Evolutionary conservation across 2,888 invertebrate genomes (phyloP).

Genomic region (Tiliacea aurago): DNA sequence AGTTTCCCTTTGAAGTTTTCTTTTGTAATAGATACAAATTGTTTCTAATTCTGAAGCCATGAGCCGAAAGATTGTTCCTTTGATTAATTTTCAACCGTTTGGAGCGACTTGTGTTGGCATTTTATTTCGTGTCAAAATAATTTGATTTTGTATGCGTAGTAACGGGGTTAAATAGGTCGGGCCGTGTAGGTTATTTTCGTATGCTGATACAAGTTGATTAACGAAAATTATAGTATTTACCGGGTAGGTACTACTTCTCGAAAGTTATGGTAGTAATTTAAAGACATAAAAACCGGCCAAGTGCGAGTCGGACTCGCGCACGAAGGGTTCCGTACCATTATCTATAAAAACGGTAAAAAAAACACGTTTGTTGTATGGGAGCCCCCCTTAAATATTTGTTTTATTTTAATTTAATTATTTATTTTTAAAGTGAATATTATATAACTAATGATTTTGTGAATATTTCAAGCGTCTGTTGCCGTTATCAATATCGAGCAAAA

Average conservation of each 20-base stretch:
- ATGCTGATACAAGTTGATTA: background rate
- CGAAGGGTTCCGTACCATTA: too few relatives aligned
- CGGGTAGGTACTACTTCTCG: background rate
- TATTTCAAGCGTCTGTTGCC: too few relatives aligned
- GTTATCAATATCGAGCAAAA: too few relatives aligned
- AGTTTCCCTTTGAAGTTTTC: conserved; percentile 72
- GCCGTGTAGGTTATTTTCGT: background rate
- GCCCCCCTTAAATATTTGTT: too few relatives aligned
- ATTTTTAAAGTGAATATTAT: too few relatives aligned
- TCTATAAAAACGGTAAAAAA: too few relatives aligned
- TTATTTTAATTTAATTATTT: too few relatives aligned
- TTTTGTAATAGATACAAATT: conserved; percentile 77
- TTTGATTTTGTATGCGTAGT: conserved; percentile 24
- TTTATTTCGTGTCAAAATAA: conserved; percentile 56
- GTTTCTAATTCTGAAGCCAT: conserved; percentile 74
- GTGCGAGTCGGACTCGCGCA: too few relatives aligned
- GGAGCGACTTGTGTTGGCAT: conserved; percentile 45
- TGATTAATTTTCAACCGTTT: conserved; percentile 75
- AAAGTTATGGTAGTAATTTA: conserved; percentile 29
- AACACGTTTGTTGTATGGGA: too few relatives aligned
- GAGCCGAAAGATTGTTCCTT: conserved; percentile 78
- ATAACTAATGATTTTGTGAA: too few relatives aligned
- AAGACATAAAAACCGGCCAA: too few relatives aligned
- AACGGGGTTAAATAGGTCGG: background rate
- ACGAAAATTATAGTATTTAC: conserved; percentile 11